phyloP scores from a whole-genome alignment of 2,113 vertebrate species.

The Bungarus multicinctus region DNA sequence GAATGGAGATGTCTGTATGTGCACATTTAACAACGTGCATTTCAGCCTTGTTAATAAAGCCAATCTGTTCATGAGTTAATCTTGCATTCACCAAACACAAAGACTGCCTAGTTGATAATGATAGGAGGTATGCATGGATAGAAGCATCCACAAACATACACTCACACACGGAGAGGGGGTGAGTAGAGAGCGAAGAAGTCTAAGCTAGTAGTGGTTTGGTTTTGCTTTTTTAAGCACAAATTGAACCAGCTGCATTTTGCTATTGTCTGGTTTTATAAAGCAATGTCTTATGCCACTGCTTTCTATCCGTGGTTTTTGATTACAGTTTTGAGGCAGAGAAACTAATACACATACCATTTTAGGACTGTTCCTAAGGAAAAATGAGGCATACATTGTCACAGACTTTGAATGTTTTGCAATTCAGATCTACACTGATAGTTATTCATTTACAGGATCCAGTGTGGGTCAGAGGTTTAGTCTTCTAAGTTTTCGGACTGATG shows the following conservation, averaged over 20 bases:
- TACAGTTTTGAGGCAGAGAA: neutral
- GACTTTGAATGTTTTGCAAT: neutral
- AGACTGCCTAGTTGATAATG: neutral
- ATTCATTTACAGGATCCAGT: neutral
- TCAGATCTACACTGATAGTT: neutral
- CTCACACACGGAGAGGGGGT: neutral
- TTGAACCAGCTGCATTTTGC: neutral
- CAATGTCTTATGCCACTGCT: neutral
- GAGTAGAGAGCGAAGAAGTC: neutral
- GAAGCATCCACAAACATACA: neutral
- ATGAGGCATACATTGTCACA: neutral
- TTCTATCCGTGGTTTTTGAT: neutral
- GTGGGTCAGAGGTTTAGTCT: neutral
- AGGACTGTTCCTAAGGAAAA: neutral
- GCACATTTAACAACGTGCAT: neutral
- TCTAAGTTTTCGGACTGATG: neutral
- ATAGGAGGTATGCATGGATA: neutral
- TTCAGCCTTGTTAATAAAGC: slow-evolving; percentile 20
- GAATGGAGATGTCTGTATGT: slow-evolving; percentile 2
- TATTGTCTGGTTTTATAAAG: neutral
- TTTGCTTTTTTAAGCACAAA: neutral
- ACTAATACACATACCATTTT: neutral
- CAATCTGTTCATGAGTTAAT: slow-evolving; percentile 6
- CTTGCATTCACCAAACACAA: slow-evolving; percentile 3
- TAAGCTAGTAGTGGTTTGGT: neutral